Evolutionary conservation across 2,888 invertebrate species (phyloP), one percentile per base, ranked within the genome.

Genomic region (Heteropelma amictum): DNA sequence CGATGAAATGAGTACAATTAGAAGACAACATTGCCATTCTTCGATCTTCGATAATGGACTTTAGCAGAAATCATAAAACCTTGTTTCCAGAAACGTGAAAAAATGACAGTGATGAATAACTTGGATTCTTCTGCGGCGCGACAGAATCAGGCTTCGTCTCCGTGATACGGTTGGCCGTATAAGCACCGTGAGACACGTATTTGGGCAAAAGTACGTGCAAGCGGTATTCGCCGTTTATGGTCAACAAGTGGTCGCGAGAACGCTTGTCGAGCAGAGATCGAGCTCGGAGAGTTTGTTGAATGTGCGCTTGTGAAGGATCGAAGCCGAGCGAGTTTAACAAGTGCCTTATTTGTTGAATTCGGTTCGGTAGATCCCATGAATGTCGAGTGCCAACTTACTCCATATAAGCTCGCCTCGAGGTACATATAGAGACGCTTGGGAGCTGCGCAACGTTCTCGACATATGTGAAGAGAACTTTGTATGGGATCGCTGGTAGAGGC

Each of bases 321-420:
- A 19, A 60, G 51, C 64, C 53, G 58, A 68, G 58, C 49, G 79
- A 79, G 80, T 79, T 79, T 81, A 83, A 84, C 86, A 84, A 85
- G 83, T 83, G 81, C 86, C 86, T 84, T 84, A 85, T 86, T 86
- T 83, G 85, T 84, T 84, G 78, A 81, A 69, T 75, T 77, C 70
- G 53, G 51, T 14, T 51, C 47, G 67, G 53, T 53, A 28, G 19
- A 28, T 74, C 76, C 79, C 77, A 75, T 79, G 80, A 10, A 30
- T 14, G 64, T 64, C 65, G 65, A 45, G 82, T 79, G 33, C 65
- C 60, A 61, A 45, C 61, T 72, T 76, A 60, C 71, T 49, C 69
- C 76, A 73, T 79, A 77, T 72, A 78, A 76, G 71, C 65, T 76
- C 79, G 80, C 79, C 67, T 2, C 30, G 40, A 30, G 42, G 49